These are phyloP conservation scores for Apamea anceps DNA, from an alignment of 2,888 invertebrate species.

Conservation along the genomic window DNA sequence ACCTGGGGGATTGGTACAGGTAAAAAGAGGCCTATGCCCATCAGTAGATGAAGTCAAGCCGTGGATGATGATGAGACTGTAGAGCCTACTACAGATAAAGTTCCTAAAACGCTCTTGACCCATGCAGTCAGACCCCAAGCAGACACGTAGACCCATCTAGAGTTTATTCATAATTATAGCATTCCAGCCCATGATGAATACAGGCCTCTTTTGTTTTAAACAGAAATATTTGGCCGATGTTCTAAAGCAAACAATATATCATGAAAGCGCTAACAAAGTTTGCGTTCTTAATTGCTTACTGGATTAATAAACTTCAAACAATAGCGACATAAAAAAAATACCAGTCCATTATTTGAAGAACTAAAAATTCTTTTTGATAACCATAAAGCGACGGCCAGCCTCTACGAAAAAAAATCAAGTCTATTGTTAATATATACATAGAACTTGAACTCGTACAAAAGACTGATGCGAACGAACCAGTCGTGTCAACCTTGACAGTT, in stretches of 20 bases:
- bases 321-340: slow-evolving; percentile 11
- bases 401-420: slow-evolving; percentile 19
- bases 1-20: too few species aligned
- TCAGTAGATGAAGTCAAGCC: neutral
- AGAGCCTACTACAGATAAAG: neutral
- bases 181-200: neutral
- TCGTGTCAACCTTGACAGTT: slow-evolving; percentile 48
- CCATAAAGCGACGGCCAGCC: neutral
- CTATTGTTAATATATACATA: slow-evolving; percentile 38
- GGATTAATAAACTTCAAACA: slow-evolving; percentile 23
- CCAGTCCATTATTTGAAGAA: slow-evolving; percentile 19
- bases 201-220: neutral
- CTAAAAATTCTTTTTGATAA: slow-evolving; percentile 3
- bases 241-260: neutral
- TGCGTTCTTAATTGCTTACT: slow-evolving; percentile 1
- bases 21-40: neutral
- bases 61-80: too few species aligned
- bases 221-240: neutral
- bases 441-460: slow-evolving; percentile 42
- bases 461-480: slow-evolving; percentile 54
- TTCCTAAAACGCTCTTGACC: neutral
- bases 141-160: neutral
- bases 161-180: neutral
- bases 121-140: neutral
- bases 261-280: too few species aligned